A percentile compares a stretch with the other conserved stretches of the same genome.
phyloP scores from a whole-genome alignment of 2,797 vertebrate species.

The Oophaga sylvatica region DNA sequence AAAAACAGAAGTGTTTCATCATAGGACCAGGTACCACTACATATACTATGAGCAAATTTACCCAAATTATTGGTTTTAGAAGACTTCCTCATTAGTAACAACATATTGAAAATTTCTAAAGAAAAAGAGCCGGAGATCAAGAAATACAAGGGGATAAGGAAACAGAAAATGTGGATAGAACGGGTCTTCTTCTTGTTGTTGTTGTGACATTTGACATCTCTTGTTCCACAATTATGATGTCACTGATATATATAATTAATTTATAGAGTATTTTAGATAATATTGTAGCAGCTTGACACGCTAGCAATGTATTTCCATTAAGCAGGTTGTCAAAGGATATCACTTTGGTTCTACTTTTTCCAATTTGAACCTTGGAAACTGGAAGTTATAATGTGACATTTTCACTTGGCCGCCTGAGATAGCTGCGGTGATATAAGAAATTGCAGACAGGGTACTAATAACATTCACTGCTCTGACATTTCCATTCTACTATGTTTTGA shows the following conservation, averaged over 20 bases:
- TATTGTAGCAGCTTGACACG: neutral
- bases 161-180: too few relatives aligned
- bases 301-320: constrained; percentile 4
- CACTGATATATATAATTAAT: neutral
- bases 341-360: neutral
- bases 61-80: too few relatives aligned
- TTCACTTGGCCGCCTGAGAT: constrained; percentile 18
- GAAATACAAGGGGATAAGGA: too few relatives aligned
- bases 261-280: neutral
- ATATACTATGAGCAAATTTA: too few relatives aligned
- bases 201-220: too few relatives aligned
- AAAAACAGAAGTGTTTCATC: too few relatives aligned
- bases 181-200: too few relatives aligned
- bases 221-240: too few relatives aligned
- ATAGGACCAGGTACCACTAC: too few relatives aligned
- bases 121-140: too few relatives aligned
- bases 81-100: too few relatives aligned
- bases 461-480: constrained; percentile 44
- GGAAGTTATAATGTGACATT: constrained; percentile 43
- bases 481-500: constrained; percentile 7
- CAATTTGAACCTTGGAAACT: neutral
- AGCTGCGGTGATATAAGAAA: constrained; percentile 14
- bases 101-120: too few relatives aligned
- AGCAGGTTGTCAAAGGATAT: neutral
- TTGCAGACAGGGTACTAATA: constrained; percentile 1